Base-by-base conservation (phyloP, 2,888 invertebrate species). In the Macaria liturata region DNA sequence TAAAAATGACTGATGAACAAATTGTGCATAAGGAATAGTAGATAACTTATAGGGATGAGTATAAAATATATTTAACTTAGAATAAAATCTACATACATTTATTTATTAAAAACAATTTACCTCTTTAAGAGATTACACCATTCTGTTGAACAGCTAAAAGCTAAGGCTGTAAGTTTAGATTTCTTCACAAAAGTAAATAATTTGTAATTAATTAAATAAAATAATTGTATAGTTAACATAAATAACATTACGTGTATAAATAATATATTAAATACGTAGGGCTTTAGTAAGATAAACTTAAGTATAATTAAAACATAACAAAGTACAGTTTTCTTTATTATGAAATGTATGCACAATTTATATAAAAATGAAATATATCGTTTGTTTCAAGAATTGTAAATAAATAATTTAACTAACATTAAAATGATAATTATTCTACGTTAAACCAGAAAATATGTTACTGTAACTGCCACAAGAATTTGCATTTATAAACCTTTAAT, bases 121-220 rank as follows among this genome's bases (percentile, higher is more conserved):
- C 67, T 69, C 69, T 69, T 42, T 58, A 69, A 67, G 67, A 70
- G 66, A 62, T 57, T 42, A 63, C 61, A 62, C 49, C 46, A 59
- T 54, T 59, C 56, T 42, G 43, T 53, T 34, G 31, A 48, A 32
- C 57, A 59, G 69, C 68, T 69, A 60, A 63, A 68, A 69, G 68
- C 68, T 66, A 42, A n/a, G 42, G 42, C 42, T 42, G 8, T 42
- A 39, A 7, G 42, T 42, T 4, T 42, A 40, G 40, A 40, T 42
- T 42, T 42, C 42, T 40, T 40, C 42, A 8, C 0, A 37, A 2
- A 37, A 42, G 9, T 9, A 42, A 8, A 42, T 42, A 42, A 3
- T n/a, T 42, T 42, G 1, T 42, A 42, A 42, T 42, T 42, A n/a
- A 6, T 37, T 4, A 37, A 37, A 37, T 37, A 2, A 37, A 6